These are phyloP conservation scores for Aphaenogaster rudis DNA, from an alignment of 1,140 invertebrate genomes.

Conservation along the genomic window DNA sequence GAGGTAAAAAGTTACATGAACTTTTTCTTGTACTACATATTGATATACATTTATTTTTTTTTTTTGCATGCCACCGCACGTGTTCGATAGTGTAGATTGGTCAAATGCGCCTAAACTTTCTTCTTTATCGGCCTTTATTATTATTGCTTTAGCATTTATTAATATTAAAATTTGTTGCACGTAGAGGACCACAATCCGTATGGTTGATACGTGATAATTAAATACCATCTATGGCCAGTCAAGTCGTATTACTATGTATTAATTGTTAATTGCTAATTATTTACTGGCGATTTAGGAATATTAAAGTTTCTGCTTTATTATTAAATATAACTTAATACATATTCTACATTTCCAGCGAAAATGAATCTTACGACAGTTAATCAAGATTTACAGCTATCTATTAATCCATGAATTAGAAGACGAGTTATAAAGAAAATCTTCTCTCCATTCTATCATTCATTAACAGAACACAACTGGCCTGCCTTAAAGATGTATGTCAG, in stretches of 20 bases:
- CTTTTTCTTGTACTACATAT: neutral
- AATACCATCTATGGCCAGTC: too few relatives aligned
- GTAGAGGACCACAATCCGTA: too few relatives aligned
- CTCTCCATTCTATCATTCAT: neutral
- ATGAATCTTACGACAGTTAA: neutral
- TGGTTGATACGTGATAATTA: too few relatives aligned
- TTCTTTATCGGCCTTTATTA: neutral
- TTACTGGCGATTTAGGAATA: too few relatives aligned
- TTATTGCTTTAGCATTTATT: too few relatives aligned
- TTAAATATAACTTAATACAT: neutral
- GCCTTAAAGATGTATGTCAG: neutral
- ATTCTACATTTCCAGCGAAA: neutral
- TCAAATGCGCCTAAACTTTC: neutral
- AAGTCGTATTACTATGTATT: too few relatives aligned
- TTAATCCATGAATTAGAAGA: neutral
- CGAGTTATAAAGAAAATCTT: neutral
- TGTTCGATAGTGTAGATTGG: conserved; percentile 1
- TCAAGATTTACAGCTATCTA: neutral
- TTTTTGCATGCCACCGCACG: neutral
- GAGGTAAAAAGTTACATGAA: neutral
- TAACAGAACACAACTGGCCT: neutral
- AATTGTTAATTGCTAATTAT: too few relatives aligned
- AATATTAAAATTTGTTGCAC: too few relatives aligned
- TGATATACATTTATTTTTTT: neutral
- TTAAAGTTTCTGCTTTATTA: too few relatives aligned